A percentile compares a stretch with the other conserved stretches of the same genome.
Conservation (phyloP, 2,797 vertebrate species). For the Adelosebastes latens region DNA sequence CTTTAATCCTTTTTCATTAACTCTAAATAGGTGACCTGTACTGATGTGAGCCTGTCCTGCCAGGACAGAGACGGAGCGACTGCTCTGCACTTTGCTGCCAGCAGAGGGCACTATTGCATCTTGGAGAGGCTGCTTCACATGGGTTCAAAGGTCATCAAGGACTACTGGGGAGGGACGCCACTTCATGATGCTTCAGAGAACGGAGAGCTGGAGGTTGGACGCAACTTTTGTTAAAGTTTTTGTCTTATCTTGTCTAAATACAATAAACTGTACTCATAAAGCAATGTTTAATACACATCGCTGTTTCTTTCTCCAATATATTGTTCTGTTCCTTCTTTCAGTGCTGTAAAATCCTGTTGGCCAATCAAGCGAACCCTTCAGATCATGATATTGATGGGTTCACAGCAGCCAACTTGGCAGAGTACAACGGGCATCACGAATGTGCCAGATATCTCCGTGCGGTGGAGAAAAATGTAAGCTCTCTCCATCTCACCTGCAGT, state of each 20-base stretch:
- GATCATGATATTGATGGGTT: slow-evolving; percentile 85
- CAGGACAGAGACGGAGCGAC: slow-evolving; percentile 87
- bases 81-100: slow-evolving; percentile 89
- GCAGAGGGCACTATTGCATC: slow-evolving; percentile 85
- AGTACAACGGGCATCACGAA: slow-evolving; percentile 85
- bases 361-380: slow-evolving; percentile 74
- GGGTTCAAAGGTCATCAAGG: slow-evolving; percentile 83
- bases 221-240: not conserved
- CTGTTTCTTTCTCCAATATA: not conserved
- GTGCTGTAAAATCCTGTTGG: slow-evolving; percentile 87
- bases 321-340: slow-evolving; percentile 43
- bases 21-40: slow-evolving; percentile 78
- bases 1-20: not conserved
- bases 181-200: slow-evolving; percentile 91
- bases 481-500: not conserved
- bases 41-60: slow-evolving; percentile 76
- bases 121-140: slow-evolving; percentile 83
- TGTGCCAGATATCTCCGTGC: slow-evolving; percentile 84
- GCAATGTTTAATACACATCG: not conserved
- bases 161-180: slow-evolving; percentile 88
- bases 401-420: slow-evolving; percentile 85
- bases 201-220: slow-evolving; percentile 84
- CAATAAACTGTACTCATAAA: not conserved
- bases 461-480: slow-evolving; percentile 78
- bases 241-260: not conserved